Percentiles rank a stretch among this genome's conserved stretches.
These are phyloP conservation scores for Melinopterus prodromus DNA, from an alignment of 2,888 invertebrate species.

Conservation along the genomic window DNA sequence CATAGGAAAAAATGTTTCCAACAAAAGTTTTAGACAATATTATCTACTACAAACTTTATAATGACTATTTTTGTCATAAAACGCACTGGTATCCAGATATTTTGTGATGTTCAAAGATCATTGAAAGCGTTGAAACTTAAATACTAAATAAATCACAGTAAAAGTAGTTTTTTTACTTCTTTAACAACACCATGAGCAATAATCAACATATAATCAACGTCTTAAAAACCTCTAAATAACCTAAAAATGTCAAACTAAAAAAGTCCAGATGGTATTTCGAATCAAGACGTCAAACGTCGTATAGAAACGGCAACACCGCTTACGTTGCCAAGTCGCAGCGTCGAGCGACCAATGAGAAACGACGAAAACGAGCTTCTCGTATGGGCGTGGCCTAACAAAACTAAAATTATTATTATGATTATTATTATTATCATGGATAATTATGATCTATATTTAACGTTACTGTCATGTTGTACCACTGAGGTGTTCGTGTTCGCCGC, in stretches of 20 bases:
- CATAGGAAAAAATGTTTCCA: too few relatives aligned
- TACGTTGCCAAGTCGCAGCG: neutral
- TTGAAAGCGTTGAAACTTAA: too few relatives aligned
- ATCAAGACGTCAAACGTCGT: neutral
- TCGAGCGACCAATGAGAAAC: slow-evolving; percentile 6
- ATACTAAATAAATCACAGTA: too few relatives aligned
- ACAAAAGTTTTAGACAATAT: too few relatives aligned
- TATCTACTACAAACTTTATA: too few relatives aligned
- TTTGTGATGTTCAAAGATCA: too few relatives aligned
- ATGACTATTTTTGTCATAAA: too few relatives aligned
- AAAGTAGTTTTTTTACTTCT: too few relatives aligned
- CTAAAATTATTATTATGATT: neutral
- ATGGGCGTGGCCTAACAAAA: slow-evolving; percentile 20
- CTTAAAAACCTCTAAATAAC: too few relatives aligned
- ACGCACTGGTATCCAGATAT: too few relatives aligned
- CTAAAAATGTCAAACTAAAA: neutral
- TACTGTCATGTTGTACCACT: slow-evolving; percentile 18
- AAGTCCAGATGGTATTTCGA: neutral
- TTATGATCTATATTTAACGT: slow-evolving; percentile 13
- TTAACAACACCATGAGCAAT: neutral
- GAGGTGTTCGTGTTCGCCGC: slow-evolving; percentile 15
- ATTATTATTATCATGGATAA: neutral
- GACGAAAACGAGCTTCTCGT: slow-evolving; percentile 9
- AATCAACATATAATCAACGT: neutral
- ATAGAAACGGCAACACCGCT: neutral